Evolutionary conservation across 2,113 vertebrate genomes (phyloP), one percentile per base, ranked within the genome.

Genomic region (Percopsis transmontana): DNA sequence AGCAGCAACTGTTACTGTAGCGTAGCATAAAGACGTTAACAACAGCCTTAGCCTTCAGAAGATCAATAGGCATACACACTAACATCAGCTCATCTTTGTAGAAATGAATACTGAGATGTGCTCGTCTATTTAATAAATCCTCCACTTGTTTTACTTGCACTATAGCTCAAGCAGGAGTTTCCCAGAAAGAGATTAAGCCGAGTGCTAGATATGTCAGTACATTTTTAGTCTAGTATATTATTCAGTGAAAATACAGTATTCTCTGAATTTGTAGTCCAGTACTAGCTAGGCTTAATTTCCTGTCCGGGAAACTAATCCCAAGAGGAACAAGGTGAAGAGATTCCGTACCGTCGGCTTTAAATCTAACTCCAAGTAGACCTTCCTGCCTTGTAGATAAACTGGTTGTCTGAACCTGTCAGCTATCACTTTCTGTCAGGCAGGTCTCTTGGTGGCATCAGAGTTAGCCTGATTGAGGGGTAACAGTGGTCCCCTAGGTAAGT

Each of bases 321-420:
- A 33, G 5, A 33, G 27, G 27, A 33, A 33, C 8, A 33, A 33
- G 27, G 27, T 33, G 27, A 33, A 33, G 1, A 33, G 3, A 33
- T 4, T 33, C 27, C 8, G 27, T 33, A 33, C 2, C 8, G 5
- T 33, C 27, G 27, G 5, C 27, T 33, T 33, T 7, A 33, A 6
- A 33, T 33, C 27, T 6, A 33, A 33, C 27, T 33, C n/a, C n/a
- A n/a, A n/a, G 27, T 33, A 70, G 71, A 70, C 71, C 59, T 70
- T 19, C 66, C 70, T 79, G 56, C 65, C 66, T 55, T 58, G 19
- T 87, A 62, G 60, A 79, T 83, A 82, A 88, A 86, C 72, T 80
- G 70, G 56, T 53, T 72, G 76, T 75, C 72, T n/a, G 68, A 55
- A 50, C 68, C 79, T 66, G 83, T 74, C 73, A 78, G 53, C 69